Percentiles rank a stretch among this genome's conserved stretches.
Conservation (phyloP, 2,797 vertebrate genomes). For the Delichon dasypus region DNA sequence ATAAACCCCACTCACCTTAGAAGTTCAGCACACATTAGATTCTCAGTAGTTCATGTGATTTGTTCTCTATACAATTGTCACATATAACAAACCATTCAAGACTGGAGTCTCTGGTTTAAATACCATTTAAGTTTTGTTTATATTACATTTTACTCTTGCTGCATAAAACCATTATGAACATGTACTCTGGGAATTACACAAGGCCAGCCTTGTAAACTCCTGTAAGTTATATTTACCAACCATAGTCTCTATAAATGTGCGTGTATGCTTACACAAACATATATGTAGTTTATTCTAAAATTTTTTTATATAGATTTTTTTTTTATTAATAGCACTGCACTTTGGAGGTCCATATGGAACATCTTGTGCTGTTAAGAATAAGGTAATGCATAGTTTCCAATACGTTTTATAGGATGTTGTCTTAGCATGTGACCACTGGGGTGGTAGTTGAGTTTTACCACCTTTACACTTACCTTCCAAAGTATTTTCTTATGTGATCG, state of each 20-base stretch:
- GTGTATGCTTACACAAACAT: background rate
- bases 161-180: background rate
- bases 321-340: background rate
- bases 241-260: background rate
- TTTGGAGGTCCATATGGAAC: background rate
- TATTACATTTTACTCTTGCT: background rate
- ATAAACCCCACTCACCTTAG: fast-evolving
- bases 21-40: background rate
- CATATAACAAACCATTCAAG: background rate
- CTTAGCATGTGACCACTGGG: background rate
- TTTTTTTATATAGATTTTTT: background rate
- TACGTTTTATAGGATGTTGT: background rate
- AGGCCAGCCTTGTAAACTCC: background rate
- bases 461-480: background rate
- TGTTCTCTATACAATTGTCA: background rate
- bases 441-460: background rate
- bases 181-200: background rate
- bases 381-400: background rate
- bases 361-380: background rate
- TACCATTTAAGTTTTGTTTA: background rate
- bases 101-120: background rate
- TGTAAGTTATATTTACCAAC: background rate
- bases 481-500: background rate
- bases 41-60: background rate
- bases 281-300: background rate